Base-by-base conservation (phyloP, 1,140 invertebrate species). In the Lepeophtheirus salmonis region DNA sequence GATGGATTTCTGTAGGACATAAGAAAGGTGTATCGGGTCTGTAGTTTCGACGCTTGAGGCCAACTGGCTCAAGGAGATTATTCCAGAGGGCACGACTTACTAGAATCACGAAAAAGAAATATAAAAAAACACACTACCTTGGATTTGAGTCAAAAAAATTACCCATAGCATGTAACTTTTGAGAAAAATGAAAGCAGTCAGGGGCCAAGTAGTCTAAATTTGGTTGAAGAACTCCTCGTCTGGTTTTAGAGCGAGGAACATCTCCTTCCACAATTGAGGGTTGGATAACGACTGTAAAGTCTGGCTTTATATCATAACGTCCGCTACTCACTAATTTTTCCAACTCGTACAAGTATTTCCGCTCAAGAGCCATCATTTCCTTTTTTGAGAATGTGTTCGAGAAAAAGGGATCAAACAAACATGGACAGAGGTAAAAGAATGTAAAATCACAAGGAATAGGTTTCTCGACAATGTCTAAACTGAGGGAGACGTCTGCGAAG, bases 141-240 rank as follows among this genome's bases (percentile, higher is more conserved):
- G n/a, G n/a, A n/a, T n/a, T n/a, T n/a, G n/a, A n/a, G n/a, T n/a
- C n/a, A n/a, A n/a, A n/a, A n/a, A n/a, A n/a, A n/a, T n/a, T 68
- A 78, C 76, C 73, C 67, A 67, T 68, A 1, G 79, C 75, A 63
- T 83, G 77, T 4, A 73, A 73, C 56, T 78, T 78, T 65, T 81
- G 78, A 66, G 78, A 82, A 1, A 80, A 73, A 65, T 85, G 83
- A 64, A 80, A 84, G 71, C 83, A 84, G 67, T 85, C 83, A 10
- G 70, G 69, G 1, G 80, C 76, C 41, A 83, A 73, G 66, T 76
- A 80, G 2, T 74, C 70, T 50, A 76, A 72, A 68, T 84, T 81
- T 0, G 70, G 67, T 65, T 60, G 20, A 41, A 41, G 30, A n/a
- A n/a, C n/a, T 73, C 75, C 58, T 71, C 65, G 14, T 64, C 64